phyloP scores from a whole-genome alignment of 1,140 invertebrate genomes.

The Lucilia cuprina region DNA sequence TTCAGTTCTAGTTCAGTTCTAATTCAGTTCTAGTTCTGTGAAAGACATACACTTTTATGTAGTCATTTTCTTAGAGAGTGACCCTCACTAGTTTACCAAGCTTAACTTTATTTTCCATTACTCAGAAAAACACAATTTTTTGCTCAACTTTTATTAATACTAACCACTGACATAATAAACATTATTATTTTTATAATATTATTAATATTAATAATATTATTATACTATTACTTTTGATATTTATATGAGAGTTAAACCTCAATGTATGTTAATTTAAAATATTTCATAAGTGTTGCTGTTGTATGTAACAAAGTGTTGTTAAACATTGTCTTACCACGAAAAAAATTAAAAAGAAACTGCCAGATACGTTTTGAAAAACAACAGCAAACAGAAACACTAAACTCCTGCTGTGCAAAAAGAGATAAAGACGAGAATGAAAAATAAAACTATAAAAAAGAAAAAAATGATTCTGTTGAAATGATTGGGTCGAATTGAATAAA shows the following conservation, averaged over 20 bases:
- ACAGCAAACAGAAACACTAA: background rate
- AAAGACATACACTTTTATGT: too few species aligned
- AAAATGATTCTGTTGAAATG: conserved; percentile 3
- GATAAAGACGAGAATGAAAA: background rate
- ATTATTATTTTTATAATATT: too few species aligned
- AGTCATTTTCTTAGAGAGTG: too few species aligned
- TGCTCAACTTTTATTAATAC: too few species aligned
- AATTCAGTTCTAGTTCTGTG: too few species aligned
- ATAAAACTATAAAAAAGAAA: background rate
- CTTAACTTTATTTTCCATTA: too few species aligned
- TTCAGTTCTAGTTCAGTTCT: too few species aligned
- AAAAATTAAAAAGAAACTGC: background rate
- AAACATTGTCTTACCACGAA: background rate
- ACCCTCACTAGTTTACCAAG: too few species aligned
- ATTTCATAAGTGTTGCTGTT: conserved; percentile 3
- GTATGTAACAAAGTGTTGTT: conserved; percentile 8
- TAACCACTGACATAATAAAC: too few species aligned
- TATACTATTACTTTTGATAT: background rate
- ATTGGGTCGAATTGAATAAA: background rate
- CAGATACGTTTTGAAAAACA: background rate
- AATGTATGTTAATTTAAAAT: conserved; percentile 9
- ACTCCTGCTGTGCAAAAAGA: conserved; percentile 7
- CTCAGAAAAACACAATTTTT: too few species aligned
- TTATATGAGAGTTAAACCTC: background rate
- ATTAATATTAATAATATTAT: background rate